Percentiles rank a stretch among this genome's conserved stretches.
These are phyloP conservation scores for Lathamus discolor DNA, from an alignment of 2,113 vertebrate species.

Conservation along the genomic window DNA sequence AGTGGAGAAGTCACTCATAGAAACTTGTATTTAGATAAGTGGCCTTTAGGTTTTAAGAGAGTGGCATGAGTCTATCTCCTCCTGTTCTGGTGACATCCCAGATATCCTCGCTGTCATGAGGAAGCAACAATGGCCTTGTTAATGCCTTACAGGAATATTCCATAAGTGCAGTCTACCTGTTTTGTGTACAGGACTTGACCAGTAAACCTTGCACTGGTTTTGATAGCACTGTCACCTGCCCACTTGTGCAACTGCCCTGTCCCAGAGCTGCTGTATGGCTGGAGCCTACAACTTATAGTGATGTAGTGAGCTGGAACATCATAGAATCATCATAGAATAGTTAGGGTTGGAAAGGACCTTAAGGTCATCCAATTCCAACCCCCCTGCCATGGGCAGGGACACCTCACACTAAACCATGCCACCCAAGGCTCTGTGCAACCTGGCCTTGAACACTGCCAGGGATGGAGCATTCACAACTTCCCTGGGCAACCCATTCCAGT, in stretches of 20 bases:
- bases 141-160: background rate
- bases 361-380: background rate
- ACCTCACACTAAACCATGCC: background rate
- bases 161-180: background rate
- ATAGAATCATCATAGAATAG: background rate
- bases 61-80: background rate
- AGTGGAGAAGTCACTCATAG: background rate
- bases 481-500: background rate
- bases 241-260: background rate
- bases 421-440: background rate
- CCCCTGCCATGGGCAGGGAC: background rate
- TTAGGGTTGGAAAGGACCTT: background rate
- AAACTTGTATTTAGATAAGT: background rate
- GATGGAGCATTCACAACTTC: background rate
- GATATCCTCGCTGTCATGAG: background rate
- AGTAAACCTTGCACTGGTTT: background rate
- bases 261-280: background rate
- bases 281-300: background rate
- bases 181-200: accelerated
- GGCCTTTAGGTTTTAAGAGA: background rate
- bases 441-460: background rate
- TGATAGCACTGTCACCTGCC: background rate
- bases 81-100: background rate
- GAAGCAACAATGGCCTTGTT: background rate
- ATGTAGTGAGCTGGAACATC: background rate